These are phyloP conservation scores for Albula glossodonta DNA, from an alignment of 2,113 vertebrate genomes.

Conservation along the genomic window DNA sequence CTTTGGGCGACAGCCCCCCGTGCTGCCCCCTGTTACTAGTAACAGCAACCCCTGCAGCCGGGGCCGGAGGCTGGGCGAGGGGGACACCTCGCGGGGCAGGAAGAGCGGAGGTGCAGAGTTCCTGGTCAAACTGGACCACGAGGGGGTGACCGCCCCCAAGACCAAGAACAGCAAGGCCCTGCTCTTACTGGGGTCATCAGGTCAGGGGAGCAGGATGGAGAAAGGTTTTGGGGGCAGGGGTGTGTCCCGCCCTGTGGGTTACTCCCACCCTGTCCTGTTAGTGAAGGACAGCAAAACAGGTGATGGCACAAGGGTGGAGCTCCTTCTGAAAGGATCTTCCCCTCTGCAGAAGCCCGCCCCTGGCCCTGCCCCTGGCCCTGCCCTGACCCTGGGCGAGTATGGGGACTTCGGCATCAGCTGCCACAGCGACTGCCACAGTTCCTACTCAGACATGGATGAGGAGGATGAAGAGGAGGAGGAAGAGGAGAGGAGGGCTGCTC, in stretches of 20 bases:
- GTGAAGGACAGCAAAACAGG: constrained; percentile 80
- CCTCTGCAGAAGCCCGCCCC: constrained; percentile 72
- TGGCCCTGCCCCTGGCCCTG: constrained; percentile 39
- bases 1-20: constrained; percentile 63
- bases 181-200: constrained; percentile 65
- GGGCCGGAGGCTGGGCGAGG: constrained; percentile 69
- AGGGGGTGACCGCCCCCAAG: constrained; percentile 95
- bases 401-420: constrained; percentile 83
- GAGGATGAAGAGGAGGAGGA: constrained; percentile 43
- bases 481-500: constrained; percentile 34
- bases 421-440: constrained; percentile 90
- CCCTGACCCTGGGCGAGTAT: constrained; percentile 55
- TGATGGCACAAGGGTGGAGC: constrained; percentile 53
- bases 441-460: constrained; percentile 90
- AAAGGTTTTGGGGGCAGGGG: constrained; percentile 74
- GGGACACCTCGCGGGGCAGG: constrained; percentile 66
- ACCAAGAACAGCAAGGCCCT: constrained; percentile 91
- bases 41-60: constrained; percentile 64
- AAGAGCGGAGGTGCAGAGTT: constrained; percentile 66
- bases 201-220: constrained; percentile 48
- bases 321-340: constrained; percentile 72
- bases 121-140: constrained; percentile 94
- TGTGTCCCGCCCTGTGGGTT: constrained; percentile 64
- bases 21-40: constrained; percentile 32
- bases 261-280: constrained; percentile 69